Percentiles rank a stretch among this genome's conserved stretches.
Conservation (phyloP, 2,797 vertebrate species). For the Masticophis lateralis region DNA sequence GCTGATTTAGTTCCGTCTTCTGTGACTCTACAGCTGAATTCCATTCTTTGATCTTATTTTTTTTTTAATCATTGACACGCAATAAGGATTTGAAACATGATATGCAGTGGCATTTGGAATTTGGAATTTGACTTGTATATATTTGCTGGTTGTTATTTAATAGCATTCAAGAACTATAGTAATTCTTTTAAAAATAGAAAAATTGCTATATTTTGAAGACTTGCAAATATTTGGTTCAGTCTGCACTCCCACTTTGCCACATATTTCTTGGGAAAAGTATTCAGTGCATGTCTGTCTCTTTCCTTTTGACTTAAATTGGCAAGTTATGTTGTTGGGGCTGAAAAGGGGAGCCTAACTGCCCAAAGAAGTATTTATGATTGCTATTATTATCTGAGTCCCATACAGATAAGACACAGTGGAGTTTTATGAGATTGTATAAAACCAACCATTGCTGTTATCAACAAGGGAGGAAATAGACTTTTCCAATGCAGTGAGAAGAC, state of each 20-base stretch:
- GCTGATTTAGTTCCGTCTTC: neutral
- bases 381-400: constrained; percentile 42
- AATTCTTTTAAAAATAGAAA: neutral
- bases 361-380: constrained; percentile 35
- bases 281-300: neutral
- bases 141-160: neutral
- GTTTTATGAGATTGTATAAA: constrained; percentile 29
- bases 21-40: neutral
- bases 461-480: constrained; percentile 27
- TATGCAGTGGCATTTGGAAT: neutral
- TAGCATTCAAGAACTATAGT: neutral
- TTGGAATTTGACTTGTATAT: neutral
- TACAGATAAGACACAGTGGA: constrained; percentile 41
- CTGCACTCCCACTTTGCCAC: constrained; percentile 28
- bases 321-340: constrained; percentile 37
- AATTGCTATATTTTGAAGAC: neutral
- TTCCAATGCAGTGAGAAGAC: constrained; percentile 43
- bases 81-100: neutral
- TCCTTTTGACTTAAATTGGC: neutral
- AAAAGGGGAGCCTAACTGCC: constrained; percentile 44
- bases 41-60: neutral
- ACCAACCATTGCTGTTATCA: constrained; percentile 40
- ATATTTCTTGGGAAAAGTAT: constrained; percentile 33
- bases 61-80: neutral
- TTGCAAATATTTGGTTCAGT: neutral